Conservation (phyloP, 2,888 invertebrate genomes). For the Hartigia nigra region DNA sequence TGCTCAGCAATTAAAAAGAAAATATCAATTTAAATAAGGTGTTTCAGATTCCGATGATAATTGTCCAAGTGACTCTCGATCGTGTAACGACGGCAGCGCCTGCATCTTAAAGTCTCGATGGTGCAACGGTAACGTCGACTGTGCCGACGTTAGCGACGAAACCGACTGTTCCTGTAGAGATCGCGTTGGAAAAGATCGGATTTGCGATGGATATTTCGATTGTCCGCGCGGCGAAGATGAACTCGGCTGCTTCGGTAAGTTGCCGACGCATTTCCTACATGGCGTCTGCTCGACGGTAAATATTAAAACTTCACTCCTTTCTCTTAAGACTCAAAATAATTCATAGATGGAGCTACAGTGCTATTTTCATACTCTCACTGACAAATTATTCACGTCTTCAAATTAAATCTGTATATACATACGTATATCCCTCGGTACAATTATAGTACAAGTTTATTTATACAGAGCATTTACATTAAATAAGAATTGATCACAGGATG, state of each 20-base stretch:
- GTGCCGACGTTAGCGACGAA: constrained; percentile 84
- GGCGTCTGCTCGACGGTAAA: background rate
- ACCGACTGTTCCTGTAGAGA: constrained; percentile 77
- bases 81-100: constrained; percentile 41
- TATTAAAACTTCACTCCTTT: background rate
- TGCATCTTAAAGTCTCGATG: constrained; percentile 73
- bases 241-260: constrained; percentile 79
- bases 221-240: constrained; percentile 87
- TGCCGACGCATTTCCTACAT: background rate
- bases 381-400: background rate
- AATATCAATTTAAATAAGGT: background rate
- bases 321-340: background rate
- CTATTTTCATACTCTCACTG: background rate
- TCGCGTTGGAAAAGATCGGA: constrained; percentile 73
- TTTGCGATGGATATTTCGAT: constrained; percentile 86
- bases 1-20: background rate
- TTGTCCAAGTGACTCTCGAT: constrained; percentile 29
- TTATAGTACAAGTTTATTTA: constrained; percentile 4
- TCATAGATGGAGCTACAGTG: background rate
- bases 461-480: constrained; percentile 1
- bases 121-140: constrained; percentile 82
- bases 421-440: background rate
- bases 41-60: constrained; percentile 19
- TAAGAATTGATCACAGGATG: constrained; percentile 70
- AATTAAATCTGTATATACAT: background rate